Evolutionary conservation across 2,888 invertebrate species (phyloP), one percentile per base, ranked within the genome.

Genomic region (Nysson spinosus): DNA sequence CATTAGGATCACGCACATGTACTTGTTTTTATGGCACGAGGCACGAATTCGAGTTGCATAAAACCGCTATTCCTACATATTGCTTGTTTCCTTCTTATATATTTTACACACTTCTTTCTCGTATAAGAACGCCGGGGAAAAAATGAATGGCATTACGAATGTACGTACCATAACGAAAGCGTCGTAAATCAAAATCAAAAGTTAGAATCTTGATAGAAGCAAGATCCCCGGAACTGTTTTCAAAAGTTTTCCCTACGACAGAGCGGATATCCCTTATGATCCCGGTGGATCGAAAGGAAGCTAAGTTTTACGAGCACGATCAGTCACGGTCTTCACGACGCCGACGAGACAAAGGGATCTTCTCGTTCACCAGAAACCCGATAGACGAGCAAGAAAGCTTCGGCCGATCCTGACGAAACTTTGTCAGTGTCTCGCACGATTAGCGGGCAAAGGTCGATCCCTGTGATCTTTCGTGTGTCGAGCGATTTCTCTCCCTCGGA

Each of bases 371-470:
- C 14, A 32, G 12, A 7, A 34, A 14, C 34, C 24, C 43, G 34
- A 34, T 7, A 20, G 22, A 1, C 0, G n/a, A 14, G 20, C 14
- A 9, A 4, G 30, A 26, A 11, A 37, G 1, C 7, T 5, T 42
- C 24, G 26, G 26, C 32, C 50, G 51, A 50, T 52, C 51, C 63
- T 63, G 63, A 56, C 66, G 72, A 65, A 68, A 73, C 54, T 75
- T 72, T 75, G 72, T 69, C 69, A 64, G 66, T 68, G 72, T 71
- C 73, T 55, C 57, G 71, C 61, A 52, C 68, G 75, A 73, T 75
- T 73, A 68, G 62, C 49, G 76, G 49, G 52, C 68, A 71, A 70
- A 66, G 72, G 70, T 73, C 70, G 51, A 65, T 58, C 60, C 46
- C 49, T 42, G 56, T 67, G 69, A 69, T 75, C 64, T 57, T 44